Evolutionary conservation across 2,888 invertebrate species (phyloP), one percentile per base, ranked within the genome.

Genomic region (Teleogryllus oceanicus): DNA sequence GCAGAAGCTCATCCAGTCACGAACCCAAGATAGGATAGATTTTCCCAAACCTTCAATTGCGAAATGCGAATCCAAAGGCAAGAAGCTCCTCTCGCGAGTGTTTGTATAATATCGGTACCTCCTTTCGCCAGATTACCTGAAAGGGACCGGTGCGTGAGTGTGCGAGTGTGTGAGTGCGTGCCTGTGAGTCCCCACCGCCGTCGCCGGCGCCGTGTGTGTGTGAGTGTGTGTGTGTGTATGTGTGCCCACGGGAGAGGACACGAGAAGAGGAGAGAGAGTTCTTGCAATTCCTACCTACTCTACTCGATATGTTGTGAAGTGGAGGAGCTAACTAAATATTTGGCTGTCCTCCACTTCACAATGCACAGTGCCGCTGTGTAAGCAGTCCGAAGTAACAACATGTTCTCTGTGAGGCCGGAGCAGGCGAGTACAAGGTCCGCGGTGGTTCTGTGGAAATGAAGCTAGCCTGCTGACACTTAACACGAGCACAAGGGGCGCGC

Each of bases 201-300:
- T 62, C 62, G 62, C 62, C 62, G 62, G n/a, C 16, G 62, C 16
- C 13, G 62, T 16, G 62, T 62, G 62, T 62, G 62, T 13, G 13
- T 18, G 2, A 4, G 62, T n/a, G 62, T 12, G 62, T 62, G 37
- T 37, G 62, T 62, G 62, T 62, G 62, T 18, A 11, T 62, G 62
- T 18, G n/a, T 62, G 37, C 37, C 37, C 37, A 37, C 37, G 37
- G 37, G 37, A 37, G 37, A 37, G 37, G 37, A 37, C 37, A 37
- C 37, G 16, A 62, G 62, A 62, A n/a, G 62, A n/a, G n/a, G 62
- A n/a, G 62, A 62, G 62, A 62, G 62, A 62, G 62, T 62, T 62
- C 62, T 62, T 62, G 62, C 62, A n/a, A 62, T 62, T 62, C 62
- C 62, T 62, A 62, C 62, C 62, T 62, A 62, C 62, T 62, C 62